phyloP scores from a whole-genome alignment of 2,888 invertebrate species.

The Ectemnius continuus region DNA sequence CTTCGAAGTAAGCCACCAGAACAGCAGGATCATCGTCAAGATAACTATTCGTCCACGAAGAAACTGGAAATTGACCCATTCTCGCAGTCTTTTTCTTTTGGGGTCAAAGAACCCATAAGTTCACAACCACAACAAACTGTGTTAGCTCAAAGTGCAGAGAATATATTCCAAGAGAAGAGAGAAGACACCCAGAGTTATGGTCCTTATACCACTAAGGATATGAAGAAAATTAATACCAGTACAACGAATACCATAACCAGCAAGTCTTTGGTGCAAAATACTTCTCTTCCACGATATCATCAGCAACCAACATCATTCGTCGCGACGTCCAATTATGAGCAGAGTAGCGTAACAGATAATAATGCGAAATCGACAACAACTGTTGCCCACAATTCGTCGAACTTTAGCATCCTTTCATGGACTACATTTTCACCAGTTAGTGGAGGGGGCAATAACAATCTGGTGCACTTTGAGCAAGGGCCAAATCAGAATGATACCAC shows the following conservation, averaged over 20 bases:
- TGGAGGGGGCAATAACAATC: conserved; percentile 53
- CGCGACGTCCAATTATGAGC: conserved; percentile 69
- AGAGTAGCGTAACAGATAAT: conserved; percentile 65
- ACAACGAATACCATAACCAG: conserved; percentile 49
- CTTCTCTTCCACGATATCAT: conserved; percentile 51
- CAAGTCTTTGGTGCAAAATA: conserved; percentile 39
- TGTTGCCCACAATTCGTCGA: conserved; percentile 75
- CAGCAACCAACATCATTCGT: conserved; percentile 62
- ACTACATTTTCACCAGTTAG: conserved; percentile 73
- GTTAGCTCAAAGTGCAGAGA: conserved; percentile 39
- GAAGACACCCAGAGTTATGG: conserved; percentile 61
- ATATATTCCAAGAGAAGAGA: conserved; percentile 64
- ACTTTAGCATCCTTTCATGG: conserved; percentile 77
- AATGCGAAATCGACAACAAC: conserved; percentile 69
- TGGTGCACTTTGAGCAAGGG: conserved; percentile 63
- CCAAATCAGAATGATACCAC: conserved; percentile 56
- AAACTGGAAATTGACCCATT: conserved; percentile 59
- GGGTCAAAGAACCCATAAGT: conserved; percentile 48
- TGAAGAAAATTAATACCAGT: conserved; percentile 58
- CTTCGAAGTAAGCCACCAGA: conserved; percentile 51
- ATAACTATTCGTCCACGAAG: conserved; percentile 48
- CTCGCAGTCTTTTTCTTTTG: conserved; percentile 53
- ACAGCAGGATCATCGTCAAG: conserved; percentile 37
- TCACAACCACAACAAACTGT: conserved; percentile 38
- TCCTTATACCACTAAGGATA: conserved; percentile 64